Evolutionary conservation across 2,888 invertebrate genomes (phyloP).

Genomic region (Athetis lepigone): DNA sequence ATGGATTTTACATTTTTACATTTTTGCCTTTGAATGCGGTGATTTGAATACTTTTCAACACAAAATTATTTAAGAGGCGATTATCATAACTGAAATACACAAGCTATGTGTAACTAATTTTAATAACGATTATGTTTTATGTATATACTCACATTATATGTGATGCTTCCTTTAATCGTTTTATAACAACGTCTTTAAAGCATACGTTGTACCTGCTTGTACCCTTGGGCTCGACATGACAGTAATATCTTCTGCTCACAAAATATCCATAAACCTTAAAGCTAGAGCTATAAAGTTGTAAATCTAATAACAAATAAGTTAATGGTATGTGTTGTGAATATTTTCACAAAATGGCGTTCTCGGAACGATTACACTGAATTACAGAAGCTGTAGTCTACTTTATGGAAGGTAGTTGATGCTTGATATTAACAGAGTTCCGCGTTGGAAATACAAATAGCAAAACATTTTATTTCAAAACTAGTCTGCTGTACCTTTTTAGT

Average conservation of each 20-base stretch:
- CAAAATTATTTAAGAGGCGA: constrained; percentile 58
- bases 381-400: constrained; percentile 73
- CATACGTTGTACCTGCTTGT: constrained; percentile 66
- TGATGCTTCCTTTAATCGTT: constrained; percentile 71
- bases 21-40: no score
- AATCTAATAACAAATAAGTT: constrained; percentile 35
- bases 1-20: neutral
- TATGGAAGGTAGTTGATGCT: constrained; percentile 66
- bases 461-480: neutral
- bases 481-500: neutral
- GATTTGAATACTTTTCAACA: constrained; percentile 48
- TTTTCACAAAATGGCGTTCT: constrained; percentile 75
- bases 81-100: constrained; percentile 60
- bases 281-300: constrained; percentile 38
- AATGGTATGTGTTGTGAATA: constrained; percentile 64
- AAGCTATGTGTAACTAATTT: constrained; percentile 66
- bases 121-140: constrained; percentile 65
- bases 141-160: constrained; percentile 61
- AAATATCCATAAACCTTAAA: constrained; percentile 6
- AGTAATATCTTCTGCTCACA: constrained; percentile 8
- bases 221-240: constrained; percentile 45
- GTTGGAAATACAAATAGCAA: neutral
- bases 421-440: constrained; percentile 35
- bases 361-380: constrained; percentile 78
- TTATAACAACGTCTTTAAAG: constrained; percentile 74